These are phyloP conservation scores for Nephila pilipes DNA, from an alignment of 1,140 invertebrate genomes.

Conservation along the genomic window DNA sequence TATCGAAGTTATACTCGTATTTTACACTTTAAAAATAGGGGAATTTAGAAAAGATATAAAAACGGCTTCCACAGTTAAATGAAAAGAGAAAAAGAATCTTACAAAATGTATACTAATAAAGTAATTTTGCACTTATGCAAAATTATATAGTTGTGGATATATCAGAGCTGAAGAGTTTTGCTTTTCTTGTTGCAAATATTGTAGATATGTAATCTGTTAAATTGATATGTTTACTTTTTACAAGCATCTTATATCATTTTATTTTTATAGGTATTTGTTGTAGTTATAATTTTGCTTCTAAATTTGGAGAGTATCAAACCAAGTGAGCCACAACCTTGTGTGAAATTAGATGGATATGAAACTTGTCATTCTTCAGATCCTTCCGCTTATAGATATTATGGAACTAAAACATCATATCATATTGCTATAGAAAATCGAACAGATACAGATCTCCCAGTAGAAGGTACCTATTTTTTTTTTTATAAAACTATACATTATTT, in stretches of 20 bases:
- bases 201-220: no score
- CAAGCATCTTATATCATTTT: conserved; percentile 12
- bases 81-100: no score
- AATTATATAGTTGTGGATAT: no score
- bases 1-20: no score
- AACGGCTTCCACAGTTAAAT: no score
- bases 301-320: conserved; percentile 51
- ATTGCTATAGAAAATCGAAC: conserved; percentile 43
- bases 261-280: conserved; percentile 25
- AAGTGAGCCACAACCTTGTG: background rate
- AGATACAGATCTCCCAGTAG: background rate
- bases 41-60: no score
- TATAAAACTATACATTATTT: background rate
- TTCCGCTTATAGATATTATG: conserved; percentile 71
- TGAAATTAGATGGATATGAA: conserved; percentile 79
- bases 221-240: no score
- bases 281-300: conserved; percentile 41
- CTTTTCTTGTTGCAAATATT: no score
- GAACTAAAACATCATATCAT: conserved; percentile 77
- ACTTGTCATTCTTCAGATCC: conserved; percentile 42
- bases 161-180: no score
- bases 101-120: no score
- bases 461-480: background rate
- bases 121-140: no score
- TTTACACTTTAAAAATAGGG: no score